A percentile compares a stretch with the other conserved stretches of the same genome.
Evolutionary conservation across 1,140 invertebrate species (phyloP).

Genomic region (Lordiphosa mommai): DNA sequence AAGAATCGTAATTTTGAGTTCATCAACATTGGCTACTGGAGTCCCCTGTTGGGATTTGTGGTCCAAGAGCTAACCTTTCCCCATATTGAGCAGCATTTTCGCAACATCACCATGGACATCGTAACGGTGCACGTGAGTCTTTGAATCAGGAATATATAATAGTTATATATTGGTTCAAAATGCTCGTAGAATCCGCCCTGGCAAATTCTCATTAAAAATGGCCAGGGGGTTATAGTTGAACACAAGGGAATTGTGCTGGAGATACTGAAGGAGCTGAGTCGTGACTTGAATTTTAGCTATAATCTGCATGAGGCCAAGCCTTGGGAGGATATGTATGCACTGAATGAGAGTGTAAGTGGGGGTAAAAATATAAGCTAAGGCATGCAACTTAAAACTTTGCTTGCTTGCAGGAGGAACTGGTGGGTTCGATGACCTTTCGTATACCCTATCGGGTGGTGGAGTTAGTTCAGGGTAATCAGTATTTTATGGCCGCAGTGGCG

Average conservation of each 20-base stretch:
- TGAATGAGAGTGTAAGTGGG: slow-evolving; percentile 58
- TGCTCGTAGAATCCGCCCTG: slow-evolving; percentile 89
- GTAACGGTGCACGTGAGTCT: slow-evolving; percentile 80
- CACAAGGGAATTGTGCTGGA: slow-evolving; percentile 89
- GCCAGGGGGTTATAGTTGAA: slow-evolving; percentile 81
- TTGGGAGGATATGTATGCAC: slow-evolving; percentile 11
- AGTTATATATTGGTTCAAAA: slow-evolving; percentile 58
- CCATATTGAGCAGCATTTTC: slow-evolving; percentile 88
- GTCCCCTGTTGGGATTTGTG: slow-evolving; percentile 84
- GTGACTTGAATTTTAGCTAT: slow-evolving; percentile 91
- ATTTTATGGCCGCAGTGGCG: slow-evolving; percentile 87
- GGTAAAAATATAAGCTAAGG: too few relatives aligned
- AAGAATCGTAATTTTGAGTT: slow-evolving; percentile 79
- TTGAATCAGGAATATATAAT: slow-evolving; percentile 65
- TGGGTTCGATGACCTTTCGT: slow-evolving; percentile 62
- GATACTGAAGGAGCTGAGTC: slow-evolving; percentile 87
- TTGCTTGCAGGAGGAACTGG: slow-evolving; percentile 31
- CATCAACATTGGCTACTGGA: slow-evolving; percentile 87
- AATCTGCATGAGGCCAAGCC: slow-evolving; percentile 47
- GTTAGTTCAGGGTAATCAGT: slow-evolving; percentile 79
- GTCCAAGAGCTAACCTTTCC: slow-evolving; percentile 88
- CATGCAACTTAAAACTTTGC: not conserved
- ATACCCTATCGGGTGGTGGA: slow-evolving; percentile 62
- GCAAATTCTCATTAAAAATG: slow-evolving; percentile 85
- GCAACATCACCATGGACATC: slow-evolving; percentile 85